Evolutionary conservation across 2,888 invertebrate genomes (phyloP), one percentile per base, ranked within the genome.

Genomic region (Hydriomena furcata): DNA sequence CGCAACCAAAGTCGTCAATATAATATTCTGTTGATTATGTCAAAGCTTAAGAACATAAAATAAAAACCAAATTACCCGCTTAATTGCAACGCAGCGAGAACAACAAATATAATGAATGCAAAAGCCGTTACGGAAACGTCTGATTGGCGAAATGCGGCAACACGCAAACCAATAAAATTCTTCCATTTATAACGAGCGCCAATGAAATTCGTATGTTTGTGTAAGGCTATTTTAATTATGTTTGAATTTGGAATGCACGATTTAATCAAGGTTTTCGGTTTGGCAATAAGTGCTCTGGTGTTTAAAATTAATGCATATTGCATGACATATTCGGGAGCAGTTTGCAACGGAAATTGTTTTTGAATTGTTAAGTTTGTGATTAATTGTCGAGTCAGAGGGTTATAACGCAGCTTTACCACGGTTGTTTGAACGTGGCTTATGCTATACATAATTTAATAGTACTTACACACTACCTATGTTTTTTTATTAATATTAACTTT

Each of bases 241-340:
- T 63, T 68, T 71, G 54, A 65, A 65, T 68, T 62, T 54, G 45
- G 58, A 64, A 70, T 63, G 60, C 60, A 58, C 48, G 58, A 54
- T 62, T 68, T 70, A 71, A 72, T 66, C 71, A 67, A 63, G 64
- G 63, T 65, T 55, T 61, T 55, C 43, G 56, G 62, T 65, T 57
- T 63, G 60, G 58, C 60, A 64, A 67, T 63, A 64, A 64, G 65
- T 65, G 61, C 60, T 59, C 55, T 58, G 34, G 44, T 45, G 24
- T 52, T 34, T 63, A 60, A 63, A 66, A 44, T 50, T 64, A 63
- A 65, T 67, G 61, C 62, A 66, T 63, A 60, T 60, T 52, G 64
- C 58, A 58, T 59, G 53, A 58, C 30, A 28, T 31, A 43, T 30
- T 13, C 28, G 32, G 1, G 17, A 17, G 37, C 41, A 13, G 24